Evolutionary conservation across 2,113 vertebrate genomes (phyloP), one percentile per base, ranked within the genome.

Genomic region (Benitochromis conjunctus): DNA sequence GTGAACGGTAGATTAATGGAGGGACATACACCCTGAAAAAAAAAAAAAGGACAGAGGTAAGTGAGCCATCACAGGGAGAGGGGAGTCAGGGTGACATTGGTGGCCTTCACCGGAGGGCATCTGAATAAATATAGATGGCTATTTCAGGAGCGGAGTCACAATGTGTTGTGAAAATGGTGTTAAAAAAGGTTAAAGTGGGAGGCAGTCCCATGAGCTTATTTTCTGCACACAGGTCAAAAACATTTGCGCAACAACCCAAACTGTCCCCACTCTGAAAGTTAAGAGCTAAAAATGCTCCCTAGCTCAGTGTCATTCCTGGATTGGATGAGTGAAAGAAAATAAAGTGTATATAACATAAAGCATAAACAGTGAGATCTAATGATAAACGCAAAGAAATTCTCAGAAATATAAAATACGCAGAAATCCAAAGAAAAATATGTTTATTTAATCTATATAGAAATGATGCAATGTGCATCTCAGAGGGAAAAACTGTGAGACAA

Each of bases 401-500:
- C 11, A 79, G 5, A 78, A 66, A 3, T 77, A 90, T 85, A 83
- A 36, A 46, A 84, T 21, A 69, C 62, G 53, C 51, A 80, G 8
- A 77, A 29, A 60, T 85, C 77, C 89, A 87, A 92, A 90, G 87
- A 90, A 93, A 94, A 90, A 88, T 3, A 57, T 51, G 79, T 96
- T 96, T 96, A 95, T 96, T 96, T 89, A 89, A 90, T 95, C 89
- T 94, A 92, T 88, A 81, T 80, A 89, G 83, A 91, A 88, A 92
- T 93, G 87, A 96, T 94, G 93, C 94, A 95, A 93, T 94, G 82
- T 95, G 94, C 93, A 95, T 94, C 94, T 92, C 21, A 21, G 93
- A 90, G 89, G 90, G 94, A 90, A 94, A 80, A 87, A 92, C 85
- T 92, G 83, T 85, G 91, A 94, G 90, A 95, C 92, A 95, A 95